phyloP scores from a whole-genome alignment of 2,888 invertebrate species.

The Boloria selene region DNA sequence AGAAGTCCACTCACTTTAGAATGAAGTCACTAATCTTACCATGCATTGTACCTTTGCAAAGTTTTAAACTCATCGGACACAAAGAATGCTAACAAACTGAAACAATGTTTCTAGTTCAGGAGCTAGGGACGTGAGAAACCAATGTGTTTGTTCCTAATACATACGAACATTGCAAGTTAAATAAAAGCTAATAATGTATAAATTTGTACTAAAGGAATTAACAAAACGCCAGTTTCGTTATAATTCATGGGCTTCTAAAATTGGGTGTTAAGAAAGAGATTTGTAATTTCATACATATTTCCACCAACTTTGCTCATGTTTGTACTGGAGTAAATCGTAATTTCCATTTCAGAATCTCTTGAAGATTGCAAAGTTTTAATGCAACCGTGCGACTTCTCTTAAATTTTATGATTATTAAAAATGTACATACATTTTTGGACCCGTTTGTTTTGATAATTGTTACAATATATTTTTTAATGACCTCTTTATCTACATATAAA shows the following conservation, averaged over 20 bases:
- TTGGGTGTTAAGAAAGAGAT: conserved; percentile 15
- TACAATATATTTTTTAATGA: too few species aligned
- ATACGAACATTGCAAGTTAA: too few species aligned
- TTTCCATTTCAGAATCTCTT: conserved; percentile 34
- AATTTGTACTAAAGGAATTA: background rate
- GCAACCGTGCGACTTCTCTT: conserved; percentile 23
- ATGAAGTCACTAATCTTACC: too few species aligned
- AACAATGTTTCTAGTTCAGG: too few species aligned
- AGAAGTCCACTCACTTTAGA: too few species aligned
- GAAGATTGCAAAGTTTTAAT: conserved; percentile 33
- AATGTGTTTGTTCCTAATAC: too few species aligned
- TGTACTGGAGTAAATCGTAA: conserved; percentile 32
- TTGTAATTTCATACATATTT: conserved; percentile 28
- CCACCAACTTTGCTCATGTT: conserved; percentile 24
- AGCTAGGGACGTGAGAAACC: too few species aligned
- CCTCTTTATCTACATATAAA: too few species aligned
- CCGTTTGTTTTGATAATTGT: background rate
- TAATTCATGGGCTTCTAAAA: conserved; percentile 18
- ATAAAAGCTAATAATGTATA: background rate
- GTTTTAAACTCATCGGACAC: too few species aligned
- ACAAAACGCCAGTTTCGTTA: conserved; percentile 11
- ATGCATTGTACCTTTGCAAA: too few species aligned
- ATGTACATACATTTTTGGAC: conserved; percentile 17
- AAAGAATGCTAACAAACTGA: too few species aligned
- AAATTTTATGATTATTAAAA: conserved; percentile 33